A percentile compares a stretch with the other conserved stretches of the same genome.
Evolutionary conservation across 2,797 vertebrate genomes (phyloP).

Genomic region (Argentina silus): DNA sequence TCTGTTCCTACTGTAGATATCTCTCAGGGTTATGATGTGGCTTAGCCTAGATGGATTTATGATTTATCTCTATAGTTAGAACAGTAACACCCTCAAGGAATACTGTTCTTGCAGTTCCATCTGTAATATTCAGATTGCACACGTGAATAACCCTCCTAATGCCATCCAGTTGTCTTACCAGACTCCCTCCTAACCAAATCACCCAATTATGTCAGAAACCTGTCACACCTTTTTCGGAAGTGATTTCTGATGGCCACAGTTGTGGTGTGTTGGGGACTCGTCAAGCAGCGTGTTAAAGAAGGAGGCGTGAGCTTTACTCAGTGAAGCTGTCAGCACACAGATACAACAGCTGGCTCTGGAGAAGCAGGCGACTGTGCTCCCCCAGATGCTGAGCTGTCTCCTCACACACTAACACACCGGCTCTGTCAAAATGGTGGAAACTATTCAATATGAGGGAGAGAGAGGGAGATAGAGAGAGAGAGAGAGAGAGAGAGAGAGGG

Average conservation of each 20-base stretch:
- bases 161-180: slow-evolving; percentile 33
- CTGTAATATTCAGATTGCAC: slow-evolving; percentile 34
- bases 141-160: slow-evolving; percentile 15
- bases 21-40: slow-evolving; percentile 26
- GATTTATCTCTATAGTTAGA: slow-evolving; percentile 43
- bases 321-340: slow-evolving; percentile 35
- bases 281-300: neutral
- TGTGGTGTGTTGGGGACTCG: neutral
- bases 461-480: no score
- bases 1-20: no score
- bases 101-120: neutral
- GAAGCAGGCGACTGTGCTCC: slow-evolving; percentile 52
- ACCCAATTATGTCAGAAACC: slow-evolving; percentile 50
- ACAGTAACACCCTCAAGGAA: slow-evolving; percentile 34
- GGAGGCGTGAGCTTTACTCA: slow-evolving; percentile 42
- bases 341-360: slow-evolving; percentile 58
- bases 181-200: slow-evolving; percentile 31
- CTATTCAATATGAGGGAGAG: neutral
- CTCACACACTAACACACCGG: neutral
- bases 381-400: slow-evolving; percentile 56
- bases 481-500: no score
- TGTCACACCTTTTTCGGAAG: slow-evolving; percentile 38
- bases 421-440: neutral
- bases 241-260: slow-evolving; percentile 2
- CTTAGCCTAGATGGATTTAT: slow-evolving; percentile 53